Evolutionary conservation across 2,113 vertebrate species (phyloP), one percentile per base, ranked within the genome.

Genomic region (Daboia siamensis): DNA sequence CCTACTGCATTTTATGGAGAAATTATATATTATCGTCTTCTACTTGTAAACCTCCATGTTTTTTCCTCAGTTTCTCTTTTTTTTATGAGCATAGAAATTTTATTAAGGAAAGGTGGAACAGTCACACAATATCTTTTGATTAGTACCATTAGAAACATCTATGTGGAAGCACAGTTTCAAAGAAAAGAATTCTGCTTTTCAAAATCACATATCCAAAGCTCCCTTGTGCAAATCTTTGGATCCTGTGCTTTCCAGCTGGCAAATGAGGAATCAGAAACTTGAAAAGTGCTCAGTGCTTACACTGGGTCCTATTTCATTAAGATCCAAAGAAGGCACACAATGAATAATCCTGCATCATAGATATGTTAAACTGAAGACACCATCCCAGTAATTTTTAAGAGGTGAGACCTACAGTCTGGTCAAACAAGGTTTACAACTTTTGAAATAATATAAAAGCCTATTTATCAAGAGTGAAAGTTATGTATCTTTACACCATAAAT

Each of bases 181-280:
- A 57, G n/a, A n/a, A 88, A 29, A 29, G 56, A 56, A 23, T n/a
- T 29, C 26, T 85, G 29, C 52, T 59, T 92, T 46, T 88, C 59
- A 69, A 26, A 84, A 89, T 54, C 56, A 86, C 23, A 86, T 12
- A 57, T 44, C 52, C 9, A 23, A 52, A 90, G 48, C 12, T 44
- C 21, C 39, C 46, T 61, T 57, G 85, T 52, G 56, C 46, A 87
- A 56, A 21, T 69, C 46, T 88, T 89, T 84, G 26, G 87, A 80
- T 87, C 29, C 96, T 97, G 97, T 96, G 96, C 87, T 87, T 87
- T 84, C 96, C 97, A 97, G 96, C 97, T 97, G 93, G 95, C 96
- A 96, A 95, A 95, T 95, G 96, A 97, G 94, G 97, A 97, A 97
- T 96, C 96, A 96, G 95, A 46, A 86, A 95, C 29, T 48, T 8